Percentiles rank a stretch among this genome's conserved stretches.
phyloP scores from a whole-genome alignment of 2,888 invertebrate species.

The Sceliomorpha sp. region DNA sequence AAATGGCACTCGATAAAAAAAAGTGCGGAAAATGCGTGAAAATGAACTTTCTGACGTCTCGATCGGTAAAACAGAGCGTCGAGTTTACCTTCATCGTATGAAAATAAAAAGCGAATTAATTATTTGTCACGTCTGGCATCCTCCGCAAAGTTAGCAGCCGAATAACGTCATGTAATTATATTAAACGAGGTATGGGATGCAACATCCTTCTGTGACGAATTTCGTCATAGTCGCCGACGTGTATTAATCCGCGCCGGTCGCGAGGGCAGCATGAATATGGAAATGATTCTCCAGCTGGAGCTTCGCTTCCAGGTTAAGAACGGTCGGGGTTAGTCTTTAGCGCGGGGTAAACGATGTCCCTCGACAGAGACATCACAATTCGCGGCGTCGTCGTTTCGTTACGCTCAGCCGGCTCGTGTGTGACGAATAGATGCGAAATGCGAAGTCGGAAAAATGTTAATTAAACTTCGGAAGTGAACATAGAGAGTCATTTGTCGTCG shows the following conservation, averaged over 20 bases:
- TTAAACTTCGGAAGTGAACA: slow-evolving; percentile 48
- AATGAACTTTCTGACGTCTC: no score
- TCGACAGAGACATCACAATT: slow-evolving; percentile 49
- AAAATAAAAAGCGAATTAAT: no score
- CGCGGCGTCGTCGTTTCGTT: slow-evolving; percentile 30
- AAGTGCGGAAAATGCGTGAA: no score
- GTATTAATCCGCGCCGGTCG: slow-evolving; percentile 38
- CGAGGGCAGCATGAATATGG: slow-evolving; percentile 36
- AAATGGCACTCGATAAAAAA: no score
- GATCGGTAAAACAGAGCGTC: no score
- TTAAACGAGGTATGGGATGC: no score
- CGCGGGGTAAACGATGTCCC: slow-evolving; percentile 36
- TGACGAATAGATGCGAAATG: slow-evolving; percentile 44
- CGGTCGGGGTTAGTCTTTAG: slow-evolving; percentile 44
- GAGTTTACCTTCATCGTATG: no score
- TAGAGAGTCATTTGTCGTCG: slow-evolving; percentile 32
- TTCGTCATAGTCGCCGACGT: no score
- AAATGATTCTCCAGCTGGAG: slow-evolving; percentile 23
- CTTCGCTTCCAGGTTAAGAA: slow-evolving; percentile 30
- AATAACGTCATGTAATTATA: no score
- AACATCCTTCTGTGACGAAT: no score
- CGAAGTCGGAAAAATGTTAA: slow-evolving; percentile 45
- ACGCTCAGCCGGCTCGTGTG: slow-evolving; percentile 42
- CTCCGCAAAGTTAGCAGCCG: no score
- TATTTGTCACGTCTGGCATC: no score